Evolutionary conservation across 2,888 invertebrate species (phyloP).

Genomic region (Philereme vetulata): DNA sequence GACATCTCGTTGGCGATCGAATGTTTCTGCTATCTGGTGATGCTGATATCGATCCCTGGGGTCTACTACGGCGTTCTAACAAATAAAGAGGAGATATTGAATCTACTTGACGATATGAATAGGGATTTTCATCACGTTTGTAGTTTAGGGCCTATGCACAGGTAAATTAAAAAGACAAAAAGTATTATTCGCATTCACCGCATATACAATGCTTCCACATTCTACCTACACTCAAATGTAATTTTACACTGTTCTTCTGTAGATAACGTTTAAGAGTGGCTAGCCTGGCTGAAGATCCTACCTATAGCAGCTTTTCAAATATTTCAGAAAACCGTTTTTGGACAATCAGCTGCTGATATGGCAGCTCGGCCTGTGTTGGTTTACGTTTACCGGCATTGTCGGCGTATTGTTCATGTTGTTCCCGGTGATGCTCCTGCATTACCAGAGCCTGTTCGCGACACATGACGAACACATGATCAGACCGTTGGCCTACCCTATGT

Average conservation of each 20-base stretch:
- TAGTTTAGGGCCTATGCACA: conserved; percentile 49
- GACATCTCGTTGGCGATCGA: conserved; percentile 63
- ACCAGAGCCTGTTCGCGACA: conserved; percentile 55
- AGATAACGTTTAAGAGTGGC: background rate
- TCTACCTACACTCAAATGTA: no score
- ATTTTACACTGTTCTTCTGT: no score
- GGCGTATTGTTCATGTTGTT: conserved; percentile 42
- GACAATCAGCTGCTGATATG: conserved; percentile 61
- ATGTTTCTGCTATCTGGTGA: conserved; percentile 59
- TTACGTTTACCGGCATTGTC: conserved; percentile 40
- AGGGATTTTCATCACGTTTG: conserved; percentile 56
- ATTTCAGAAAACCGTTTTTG: conserved; percentile 60
- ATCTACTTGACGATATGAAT: conserved; percentile 53
- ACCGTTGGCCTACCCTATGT: conserved; percentile 63
- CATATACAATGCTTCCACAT: no score
- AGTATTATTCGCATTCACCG: no score
- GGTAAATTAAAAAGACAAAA: conserved; percentile 38
- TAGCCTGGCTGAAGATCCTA: background rate
- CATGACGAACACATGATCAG: conserved; percentile 53
- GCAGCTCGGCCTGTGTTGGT: conserved; percentile 58
- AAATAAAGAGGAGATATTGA: conserved; percentile 46
- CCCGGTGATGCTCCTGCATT: conserved; percentile 47
- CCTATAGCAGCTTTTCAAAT: background rate
- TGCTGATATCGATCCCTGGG: conserved; percentile 49
- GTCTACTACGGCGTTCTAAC: conserved; percentile 46